These are phyloP conservation scores for Phalloptychus januarius DNA, from an alignment of 2,797 vertebrate species.

Conservation along the genomic window DNA sequence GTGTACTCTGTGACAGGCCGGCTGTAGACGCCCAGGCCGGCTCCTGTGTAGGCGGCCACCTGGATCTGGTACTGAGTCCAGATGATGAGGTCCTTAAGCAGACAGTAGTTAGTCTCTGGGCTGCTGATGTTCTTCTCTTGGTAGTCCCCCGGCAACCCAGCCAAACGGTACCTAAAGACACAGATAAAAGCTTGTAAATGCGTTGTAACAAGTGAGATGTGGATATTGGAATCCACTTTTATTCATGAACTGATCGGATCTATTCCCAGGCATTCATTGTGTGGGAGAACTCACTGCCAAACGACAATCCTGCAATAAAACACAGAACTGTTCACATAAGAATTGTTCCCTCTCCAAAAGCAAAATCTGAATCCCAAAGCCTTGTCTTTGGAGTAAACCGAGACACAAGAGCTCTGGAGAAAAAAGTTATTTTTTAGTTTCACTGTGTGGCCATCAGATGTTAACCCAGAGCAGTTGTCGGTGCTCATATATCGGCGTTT, in stretches of 20 bases:
- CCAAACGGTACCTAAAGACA: conserved; percentile 89
- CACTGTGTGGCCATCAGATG: neutral
- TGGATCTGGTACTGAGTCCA: conserved; percentile 99
- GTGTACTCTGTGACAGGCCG: conserved; percentile 91
- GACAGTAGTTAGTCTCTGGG: conserved; percentile 95
- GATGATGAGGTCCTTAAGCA: conserved; percentile 94
- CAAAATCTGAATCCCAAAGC: too few species aligned
- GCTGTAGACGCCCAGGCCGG: conserved; percentile 92
- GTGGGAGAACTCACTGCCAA: too few species aligned
- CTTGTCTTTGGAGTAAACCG: too few species aligned
- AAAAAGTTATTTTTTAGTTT: neutral
- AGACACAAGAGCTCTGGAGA: too few species aligned
- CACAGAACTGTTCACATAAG: neutral
- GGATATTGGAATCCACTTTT: neutral
- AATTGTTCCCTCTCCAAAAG: too few species aligned
- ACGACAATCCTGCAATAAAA: too few species aligned
- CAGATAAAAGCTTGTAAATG: conserved; percentile 2
- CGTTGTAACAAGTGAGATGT: conserved; percentile 3
- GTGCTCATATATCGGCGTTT: neutral
- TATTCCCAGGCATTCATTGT: too few species aligned
- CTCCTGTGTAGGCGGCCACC: conserved; percentile 94
- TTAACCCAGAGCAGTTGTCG: neutral
- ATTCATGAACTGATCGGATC: too few species aligned
- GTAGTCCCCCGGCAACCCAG: conserved; percentile 91
- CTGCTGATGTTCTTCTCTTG: conserved; percentile 95